phyloP scores from a whole-genome alignment of 2,797 vertebrate species.

The Garrulus glandarius region DNA sequence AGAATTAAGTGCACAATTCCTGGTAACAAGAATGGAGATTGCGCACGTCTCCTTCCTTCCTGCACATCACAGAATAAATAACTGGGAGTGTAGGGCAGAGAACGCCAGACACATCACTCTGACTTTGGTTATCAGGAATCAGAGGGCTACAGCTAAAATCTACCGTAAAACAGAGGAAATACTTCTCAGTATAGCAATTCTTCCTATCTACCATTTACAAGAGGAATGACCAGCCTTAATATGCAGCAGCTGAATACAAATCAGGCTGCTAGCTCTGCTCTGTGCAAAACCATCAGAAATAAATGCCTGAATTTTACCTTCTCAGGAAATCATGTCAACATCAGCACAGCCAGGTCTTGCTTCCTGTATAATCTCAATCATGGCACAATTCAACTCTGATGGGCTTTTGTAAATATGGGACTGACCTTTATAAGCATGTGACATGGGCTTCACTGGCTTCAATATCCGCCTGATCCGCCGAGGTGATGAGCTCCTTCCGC shows the following conservation, averaged over 20 bases:
- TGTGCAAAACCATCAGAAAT: background rate
- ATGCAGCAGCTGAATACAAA: conserved; percentile 40
- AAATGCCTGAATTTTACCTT: background rate
- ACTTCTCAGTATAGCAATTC: background rate
- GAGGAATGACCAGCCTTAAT: conserved; percentile 30
- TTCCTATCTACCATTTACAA: conserved; percentile 37
- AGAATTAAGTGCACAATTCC: conserved; percentile 69
- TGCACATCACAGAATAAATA: conserved; percentile 4
- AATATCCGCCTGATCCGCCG: rapidly evolving
- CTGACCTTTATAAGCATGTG: background rate
- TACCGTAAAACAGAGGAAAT: conserved; percentile 4
- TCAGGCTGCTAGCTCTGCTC: background rate
- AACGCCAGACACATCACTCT: background rate
- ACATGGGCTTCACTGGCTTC: background rate
- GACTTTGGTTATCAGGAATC: background rate
- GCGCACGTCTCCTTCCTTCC: conserved; percentile 30
- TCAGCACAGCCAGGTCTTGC: background rate
- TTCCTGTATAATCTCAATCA: background rate
- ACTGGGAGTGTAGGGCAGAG: background rate
- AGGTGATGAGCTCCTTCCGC: background rate
- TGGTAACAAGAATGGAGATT: conserved; percentile 60
- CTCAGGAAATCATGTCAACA: background rate
- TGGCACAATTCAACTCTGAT: background rate
- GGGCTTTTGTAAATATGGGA: background rate
- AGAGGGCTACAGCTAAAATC: background rate